Conservation (phyloP, 2,797 vertebrate genomes). For the Girardinus metallicus region DNA sequence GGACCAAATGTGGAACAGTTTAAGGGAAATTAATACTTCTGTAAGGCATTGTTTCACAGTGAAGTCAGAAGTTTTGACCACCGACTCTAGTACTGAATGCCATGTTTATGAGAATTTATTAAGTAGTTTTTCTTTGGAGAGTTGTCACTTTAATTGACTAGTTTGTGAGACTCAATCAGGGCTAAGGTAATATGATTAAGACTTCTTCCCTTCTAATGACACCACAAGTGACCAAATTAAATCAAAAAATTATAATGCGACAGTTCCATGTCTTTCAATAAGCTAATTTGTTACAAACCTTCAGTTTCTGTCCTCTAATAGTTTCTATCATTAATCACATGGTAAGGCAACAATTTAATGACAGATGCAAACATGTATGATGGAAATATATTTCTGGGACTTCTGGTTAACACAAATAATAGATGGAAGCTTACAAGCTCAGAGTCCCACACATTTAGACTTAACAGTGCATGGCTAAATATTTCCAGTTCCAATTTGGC, state of each 20-base stretch:
- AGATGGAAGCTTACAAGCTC: constrained; percentile 32
- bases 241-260: not conserved
- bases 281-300: not conserved
- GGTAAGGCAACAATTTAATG: constrained; percentile 46
- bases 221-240: not conserved
- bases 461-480: constrained; percentile 12
- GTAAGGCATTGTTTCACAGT: not conserved
- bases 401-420: constrained; percentile 52
- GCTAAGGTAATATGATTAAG: not conserved
- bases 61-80: not conserved
- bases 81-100: not conserved
- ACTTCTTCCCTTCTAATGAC: not conserved
- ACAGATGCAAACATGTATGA: constrained; percentile 24
- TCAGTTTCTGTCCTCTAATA: not conserved
- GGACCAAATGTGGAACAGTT: not conserved
- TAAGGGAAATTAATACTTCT: not conserved
- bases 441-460: constrained; percentile 24
- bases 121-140: not conserved
- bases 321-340: constrained; percentile 13
- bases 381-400: constrained; percentile 53
- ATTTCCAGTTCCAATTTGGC: constrained; percentile 54
- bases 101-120: not conserved
- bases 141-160: not conserved
- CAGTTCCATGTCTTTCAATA: not conserved
- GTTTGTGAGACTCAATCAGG: not conserved